These are phyloP conservation scores for Stenchaetothrips biformis DNA, from an alignment of 2,888 invertebrate genomes.

Conservation along the genomic window DNA sequence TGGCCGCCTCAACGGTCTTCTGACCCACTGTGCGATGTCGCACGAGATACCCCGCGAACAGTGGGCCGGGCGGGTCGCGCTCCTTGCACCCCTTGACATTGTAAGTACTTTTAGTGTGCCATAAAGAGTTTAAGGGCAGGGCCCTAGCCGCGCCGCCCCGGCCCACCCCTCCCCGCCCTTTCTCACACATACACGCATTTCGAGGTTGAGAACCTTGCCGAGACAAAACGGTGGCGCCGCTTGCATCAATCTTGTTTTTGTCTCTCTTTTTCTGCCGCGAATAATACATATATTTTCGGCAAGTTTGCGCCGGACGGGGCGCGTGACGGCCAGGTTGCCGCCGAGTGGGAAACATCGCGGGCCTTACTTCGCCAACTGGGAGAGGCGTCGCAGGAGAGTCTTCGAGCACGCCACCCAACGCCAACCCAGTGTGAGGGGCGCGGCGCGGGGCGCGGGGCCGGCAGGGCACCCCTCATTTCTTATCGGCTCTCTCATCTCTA, in stretches of 20 bases:
- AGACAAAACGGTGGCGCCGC: not conserved
- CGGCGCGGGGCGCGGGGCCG: not conserved
- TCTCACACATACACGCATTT: not conserved
- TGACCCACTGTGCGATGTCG: too few relatives aligned
- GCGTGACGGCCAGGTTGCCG: not conserved
- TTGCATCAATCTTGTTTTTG: not conserved
- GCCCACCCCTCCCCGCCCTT: not conserved
- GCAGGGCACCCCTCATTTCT: not conserved
- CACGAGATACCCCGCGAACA: too few relatives aligned
- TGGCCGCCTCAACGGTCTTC: too few relatives aligned
- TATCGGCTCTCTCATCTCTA: conserved; percentile 20
- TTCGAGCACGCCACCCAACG: too few relatives aligned
- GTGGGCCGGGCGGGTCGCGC: too few relatives aligned
- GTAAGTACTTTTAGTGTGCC: too few relatives aligned
- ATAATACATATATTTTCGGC: not conserved
- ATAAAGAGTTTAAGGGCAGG: not conserved
- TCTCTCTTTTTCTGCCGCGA: not conserved
- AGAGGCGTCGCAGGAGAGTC: not conserved
- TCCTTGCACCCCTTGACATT: too few relatives aligned
- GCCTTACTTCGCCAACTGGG: not conserved
- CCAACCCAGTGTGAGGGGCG: not conserved
- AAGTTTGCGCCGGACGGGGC: not conserved
- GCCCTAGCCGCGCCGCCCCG: not conserved
- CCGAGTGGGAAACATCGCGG: not conserved
- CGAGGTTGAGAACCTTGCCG: not conserved